Conservation (phyloP, 1,140 invertebrate genomes). For the Atta texana region DNA sequence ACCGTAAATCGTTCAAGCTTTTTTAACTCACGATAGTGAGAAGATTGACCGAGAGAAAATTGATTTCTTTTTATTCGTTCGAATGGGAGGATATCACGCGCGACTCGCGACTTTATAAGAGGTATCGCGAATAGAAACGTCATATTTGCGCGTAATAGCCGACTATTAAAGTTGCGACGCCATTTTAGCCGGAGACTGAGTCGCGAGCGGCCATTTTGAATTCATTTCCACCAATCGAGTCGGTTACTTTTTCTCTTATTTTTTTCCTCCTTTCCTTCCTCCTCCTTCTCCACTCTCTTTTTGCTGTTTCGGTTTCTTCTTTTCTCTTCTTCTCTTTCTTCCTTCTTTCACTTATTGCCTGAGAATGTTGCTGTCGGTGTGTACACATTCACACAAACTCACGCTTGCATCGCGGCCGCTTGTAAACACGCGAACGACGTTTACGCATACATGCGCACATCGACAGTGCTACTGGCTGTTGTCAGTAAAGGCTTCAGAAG, state of each 20-base stretch:
- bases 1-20: neutral
- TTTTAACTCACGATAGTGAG: constrained; percentile 4
- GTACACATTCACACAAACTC: constrained; percentile 33
- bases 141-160: constrained; percentile 74
- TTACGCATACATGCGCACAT: constrained; percentile 69
- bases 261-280: constrained; percentile 75
- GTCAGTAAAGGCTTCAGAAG: constrained; percentile 17
- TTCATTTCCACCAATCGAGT: constrained; percentile 84
- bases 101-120: neutral
- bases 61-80: constrained; percentile 20
- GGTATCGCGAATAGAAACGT: constrained; percentile 81
- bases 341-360: constrained; percentile 39
- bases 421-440: constrained; percentile 55
- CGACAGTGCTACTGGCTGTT: constrained; percentile 57
- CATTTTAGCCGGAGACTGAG: constrained; percentile 81
- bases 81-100: neutral
- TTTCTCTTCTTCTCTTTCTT: constrained; percentile 39
- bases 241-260: constrained; percentile 78
- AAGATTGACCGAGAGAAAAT: constrained; percentile 43
- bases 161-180: constrained; percentile 78
- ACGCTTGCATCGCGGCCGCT: neutral
- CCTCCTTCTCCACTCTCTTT: constrained; percentile 63
- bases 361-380: constrained; percentile 52
- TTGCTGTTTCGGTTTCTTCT: constrained; percentile 58
- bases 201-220: constrained; percentile 84